Conservation (phyloP, 2,888 invertebrate species). For the Norana najaformis region DNA sequence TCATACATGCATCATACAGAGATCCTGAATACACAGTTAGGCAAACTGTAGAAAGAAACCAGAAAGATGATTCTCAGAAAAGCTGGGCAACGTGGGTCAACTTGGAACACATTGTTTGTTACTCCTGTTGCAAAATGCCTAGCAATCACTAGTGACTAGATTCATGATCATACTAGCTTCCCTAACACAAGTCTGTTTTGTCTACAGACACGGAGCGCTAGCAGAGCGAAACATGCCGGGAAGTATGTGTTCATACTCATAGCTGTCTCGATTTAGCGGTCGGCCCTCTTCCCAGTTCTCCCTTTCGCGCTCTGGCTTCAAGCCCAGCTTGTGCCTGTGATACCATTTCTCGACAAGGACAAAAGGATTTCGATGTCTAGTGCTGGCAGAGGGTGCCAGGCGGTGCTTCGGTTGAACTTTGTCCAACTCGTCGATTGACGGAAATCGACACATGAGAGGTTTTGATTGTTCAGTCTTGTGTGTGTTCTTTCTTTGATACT, state of each 20-base stretch:
- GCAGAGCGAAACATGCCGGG: constrained; percentile 10
- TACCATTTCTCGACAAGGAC: constrained; percentile 10
- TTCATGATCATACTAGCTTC: neutral
- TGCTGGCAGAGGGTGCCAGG: neutral
- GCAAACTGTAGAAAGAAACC: neutral
- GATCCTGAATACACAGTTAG: neutral
- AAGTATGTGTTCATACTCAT: neutral
- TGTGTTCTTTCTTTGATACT: neutral
- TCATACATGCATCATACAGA: neutral
- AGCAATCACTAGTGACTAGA: neutral
- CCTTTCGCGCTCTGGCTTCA: neutral
- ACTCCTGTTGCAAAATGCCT: neutral
- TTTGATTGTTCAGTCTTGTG: neutral
- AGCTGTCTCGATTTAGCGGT: neutral
- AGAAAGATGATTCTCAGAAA: neutral
- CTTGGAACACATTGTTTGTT: neutral
- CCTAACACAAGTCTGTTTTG: neutral
- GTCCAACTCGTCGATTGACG: neutral
- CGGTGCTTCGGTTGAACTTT: neutral
- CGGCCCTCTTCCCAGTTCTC: neutral
- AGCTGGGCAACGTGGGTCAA: neutral
- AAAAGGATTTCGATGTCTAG: constrained; percentile 18
- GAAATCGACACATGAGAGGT: neutral
- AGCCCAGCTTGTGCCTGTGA: neutral
- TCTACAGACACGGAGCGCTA: neutral